Conservation (phyloP, 2,797 vertebrate species). For the Buphagus erythrorhynchus region DNA sequence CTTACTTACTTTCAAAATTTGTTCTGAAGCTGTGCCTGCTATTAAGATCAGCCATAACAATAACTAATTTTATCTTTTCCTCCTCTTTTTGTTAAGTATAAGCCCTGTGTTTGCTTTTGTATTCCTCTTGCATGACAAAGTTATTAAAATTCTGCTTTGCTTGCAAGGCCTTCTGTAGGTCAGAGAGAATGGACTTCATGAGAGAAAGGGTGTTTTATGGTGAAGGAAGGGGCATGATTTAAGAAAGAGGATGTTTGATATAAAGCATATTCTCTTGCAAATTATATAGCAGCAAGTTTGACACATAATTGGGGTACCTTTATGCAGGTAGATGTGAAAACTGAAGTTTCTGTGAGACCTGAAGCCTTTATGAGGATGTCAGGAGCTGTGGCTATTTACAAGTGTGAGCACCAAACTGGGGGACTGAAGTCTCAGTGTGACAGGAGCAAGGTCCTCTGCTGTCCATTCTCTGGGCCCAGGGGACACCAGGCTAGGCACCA, state of each 20-base stretch:
- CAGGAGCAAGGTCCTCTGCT: not conserved
- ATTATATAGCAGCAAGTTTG: not conserved
- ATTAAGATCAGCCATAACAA: not conserved
- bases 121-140: not conserved
- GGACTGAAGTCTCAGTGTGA: rapidly evolving
- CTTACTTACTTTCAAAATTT: not conserved
- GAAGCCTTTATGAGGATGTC: not conserved
- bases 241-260: not conserved
- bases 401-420: not conserved
- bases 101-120: not conserved
- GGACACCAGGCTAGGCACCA: not conserved
- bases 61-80: not conserved
- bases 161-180: not conserved
- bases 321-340: not conserved
- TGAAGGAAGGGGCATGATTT: not conserved
- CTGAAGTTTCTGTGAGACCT: not conserved
- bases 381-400: not conserved
- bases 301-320: not conserved
- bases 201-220: not conserved
- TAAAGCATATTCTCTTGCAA: not conserved
- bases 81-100: not conserved
- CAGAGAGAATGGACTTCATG: not conserved
- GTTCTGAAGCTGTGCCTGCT: not conserved
- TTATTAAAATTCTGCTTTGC: not conserved
- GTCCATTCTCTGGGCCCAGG: not conserved